Conservation (phyloP, 2,888 invertebrate species). For the Cheilosia variabilis region DNA sequence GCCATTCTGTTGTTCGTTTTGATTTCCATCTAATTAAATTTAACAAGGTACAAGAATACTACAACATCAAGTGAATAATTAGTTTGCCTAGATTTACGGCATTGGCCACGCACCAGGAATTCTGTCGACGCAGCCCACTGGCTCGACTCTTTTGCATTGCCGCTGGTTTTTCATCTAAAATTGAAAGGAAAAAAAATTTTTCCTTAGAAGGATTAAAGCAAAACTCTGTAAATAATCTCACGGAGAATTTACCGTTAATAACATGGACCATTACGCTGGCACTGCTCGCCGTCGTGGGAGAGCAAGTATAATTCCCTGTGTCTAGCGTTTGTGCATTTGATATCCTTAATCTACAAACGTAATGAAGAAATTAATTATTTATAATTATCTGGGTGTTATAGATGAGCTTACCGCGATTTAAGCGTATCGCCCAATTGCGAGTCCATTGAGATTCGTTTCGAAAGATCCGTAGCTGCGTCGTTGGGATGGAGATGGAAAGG, state of each 20-base stretch:
- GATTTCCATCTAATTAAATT: constrained; percentile 12
- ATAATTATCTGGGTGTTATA: constrained; percentile 9
- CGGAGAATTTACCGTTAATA: constrained; percentile 89
- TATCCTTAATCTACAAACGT: constrained; percentile 86
- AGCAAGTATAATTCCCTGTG: constrained; percentile 95
- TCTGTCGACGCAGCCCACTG: constrained; percentile 1
- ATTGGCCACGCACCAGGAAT: constrained; percentile 36
- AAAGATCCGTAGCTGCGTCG: constrained; percentile 80
- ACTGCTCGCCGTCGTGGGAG: constrained; percentile 92
- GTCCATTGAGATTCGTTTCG: constrained; percentile 82
- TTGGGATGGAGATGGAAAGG: constrained; percentile 79
- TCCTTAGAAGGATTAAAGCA: constrained; percentile 28
- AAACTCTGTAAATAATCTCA: constrained; percentile 41
- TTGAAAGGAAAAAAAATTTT: constrained; percentile 70
- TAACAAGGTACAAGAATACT: constrained; percentile 50
- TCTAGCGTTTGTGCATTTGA: constrained; percentile 90
- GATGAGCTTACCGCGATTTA: constrained; percentile 85
- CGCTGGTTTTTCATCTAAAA: constrained; percentile 92
- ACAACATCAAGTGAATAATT: constrained; percentile 66
- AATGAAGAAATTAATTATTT: constrained; percentile 50
- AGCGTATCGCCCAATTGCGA: constrained; percentile 87
- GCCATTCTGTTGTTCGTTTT: background rate
- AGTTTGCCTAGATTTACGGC: constrained; percentile 63
- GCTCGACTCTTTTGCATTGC: constrained; percentile 91
- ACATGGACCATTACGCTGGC: constrained; percentile 94